These are phyloP conservation scores for Passer montanus DNA, from an alignment of 2,113 vertebrate species.

Conservation along the genomic window DNA sequence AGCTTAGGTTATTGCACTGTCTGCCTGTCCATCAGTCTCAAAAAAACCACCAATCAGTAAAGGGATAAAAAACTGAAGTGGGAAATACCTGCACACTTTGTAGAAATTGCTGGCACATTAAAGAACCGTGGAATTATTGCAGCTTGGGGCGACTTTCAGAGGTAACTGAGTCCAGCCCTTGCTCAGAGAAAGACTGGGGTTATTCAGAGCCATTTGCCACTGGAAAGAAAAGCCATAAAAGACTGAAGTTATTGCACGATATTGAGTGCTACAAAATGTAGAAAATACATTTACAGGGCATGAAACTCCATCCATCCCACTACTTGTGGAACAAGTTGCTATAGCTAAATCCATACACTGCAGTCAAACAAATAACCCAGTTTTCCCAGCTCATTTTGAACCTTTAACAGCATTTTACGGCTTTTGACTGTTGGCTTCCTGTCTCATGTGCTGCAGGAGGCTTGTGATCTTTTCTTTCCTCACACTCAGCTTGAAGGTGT, in stretches of 20 bases:
- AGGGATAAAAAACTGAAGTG: neutral
- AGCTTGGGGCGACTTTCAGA: neutral
- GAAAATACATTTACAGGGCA: neutral
- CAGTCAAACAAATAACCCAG: neutral
- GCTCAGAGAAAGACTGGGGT: neutral
- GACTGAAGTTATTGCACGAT: neutral
- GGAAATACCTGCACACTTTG: neutral
- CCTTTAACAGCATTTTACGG: neutral
- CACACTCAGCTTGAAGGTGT: neutral
- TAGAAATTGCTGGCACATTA: neutral
- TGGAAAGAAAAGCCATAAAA: neutral
- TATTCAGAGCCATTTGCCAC: neutral
- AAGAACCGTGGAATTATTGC: neutral
- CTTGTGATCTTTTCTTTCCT: neutral
- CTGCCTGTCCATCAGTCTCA: neutral
- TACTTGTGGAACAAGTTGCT: neutral
- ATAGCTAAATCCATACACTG: neutral
- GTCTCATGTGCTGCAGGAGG: neutral
- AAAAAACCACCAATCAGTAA: neutral
- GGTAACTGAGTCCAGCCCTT: neutral
- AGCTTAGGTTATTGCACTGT: neutral
- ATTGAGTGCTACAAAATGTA: neutral
- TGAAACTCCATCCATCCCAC: neutral
- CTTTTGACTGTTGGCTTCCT: neutral
- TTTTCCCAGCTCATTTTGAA: neutral